phyloP scores from a whole-genome alignment of 37 sponge, comb jelly and placozoan genomes.

The Crambe crambe region DNA sequence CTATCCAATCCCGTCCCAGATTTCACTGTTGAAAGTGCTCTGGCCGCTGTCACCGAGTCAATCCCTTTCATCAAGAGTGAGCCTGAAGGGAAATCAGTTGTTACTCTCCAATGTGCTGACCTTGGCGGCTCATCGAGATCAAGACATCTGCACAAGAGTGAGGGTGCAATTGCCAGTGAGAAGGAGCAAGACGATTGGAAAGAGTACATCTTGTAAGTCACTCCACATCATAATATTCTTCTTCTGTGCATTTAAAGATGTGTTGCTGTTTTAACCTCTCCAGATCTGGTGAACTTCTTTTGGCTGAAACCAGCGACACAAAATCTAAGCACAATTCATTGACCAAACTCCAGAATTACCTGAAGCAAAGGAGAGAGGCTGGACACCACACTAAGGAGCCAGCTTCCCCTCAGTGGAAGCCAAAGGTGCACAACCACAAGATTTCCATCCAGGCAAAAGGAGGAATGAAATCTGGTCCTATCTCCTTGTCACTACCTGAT shows the following conservation, averaged over 20 bases:
- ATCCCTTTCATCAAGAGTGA: too few relatives aligned
- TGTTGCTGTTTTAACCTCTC: too few relatives aligned
- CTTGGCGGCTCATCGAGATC: too few relatives aligned
- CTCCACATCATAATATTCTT: not conserved
- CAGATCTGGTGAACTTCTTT: not conserved
- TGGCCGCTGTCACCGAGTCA: too few relatives aligned
- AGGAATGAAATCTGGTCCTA: not conserved
- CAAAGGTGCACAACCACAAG: not conserved
- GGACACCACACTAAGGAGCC: not conserved
- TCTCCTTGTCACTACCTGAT: not conserved
- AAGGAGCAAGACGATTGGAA: not conserved
- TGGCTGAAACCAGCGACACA: not conserved
- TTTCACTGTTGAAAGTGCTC: too few relatives aligned
- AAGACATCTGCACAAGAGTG: too few relatives aligned
- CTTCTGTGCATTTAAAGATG: too few relatives aligned
- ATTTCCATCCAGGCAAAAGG: not conserved
- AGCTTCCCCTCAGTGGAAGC: not conserved
- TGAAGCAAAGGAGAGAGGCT: not conserved
- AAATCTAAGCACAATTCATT: not conserved
- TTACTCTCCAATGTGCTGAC: not conserved
- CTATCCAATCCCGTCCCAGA: not conserved
- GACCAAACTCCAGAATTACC: not conserved
- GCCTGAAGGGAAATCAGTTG: not conserved
- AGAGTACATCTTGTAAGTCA: not conserved
- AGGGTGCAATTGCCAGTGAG: not conserved